Conservation (phyloP, 2,113 vertebrate genomes). For the Atrichornis clamosus region DNA sequence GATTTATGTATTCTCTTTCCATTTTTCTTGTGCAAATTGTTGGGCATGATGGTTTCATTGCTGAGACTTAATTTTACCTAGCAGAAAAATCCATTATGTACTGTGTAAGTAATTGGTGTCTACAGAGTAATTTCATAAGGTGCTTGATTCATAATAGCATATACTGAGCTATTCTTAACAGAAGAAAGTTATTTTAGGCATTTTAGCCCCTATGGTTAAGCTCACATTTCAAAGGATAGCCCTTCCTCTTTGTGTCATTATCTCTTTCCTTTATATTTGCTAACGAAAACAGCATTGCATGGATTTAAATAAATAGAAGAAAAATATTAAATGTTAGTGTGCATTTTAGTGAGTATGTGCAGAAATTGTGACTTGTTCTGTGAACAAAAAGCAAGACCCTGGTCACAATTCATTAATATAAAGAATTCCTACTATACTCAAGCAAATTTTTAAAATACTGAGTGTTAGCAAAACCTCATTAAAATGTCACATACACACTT, state of each 20-base stretch:
- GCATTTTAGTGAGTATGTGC: background rate
- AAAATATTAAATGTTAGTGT: background rate
- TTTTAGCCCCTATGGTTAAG: background rate
- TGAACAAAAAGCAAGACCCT: background rate
- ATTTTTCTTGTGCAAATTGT: constrained; percentile 43
- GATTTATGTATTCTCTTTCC: constrained; percentile 16
- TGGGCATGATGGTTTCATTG: constrained; percentile 47
- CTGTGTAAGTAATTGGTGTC: constrained; percentile 55
- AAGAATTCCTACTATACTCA: background rate
- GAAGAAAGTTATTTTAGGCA: constrained; percentile 16
- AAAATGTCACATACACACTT: background rate
- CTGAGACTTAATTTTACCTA: constrained; percentile 62
- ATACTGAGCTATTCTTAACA: constrained; percentile 36
- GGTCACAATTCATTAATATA: background rate
- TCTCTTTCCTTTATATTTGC: constrained; percentile 5
- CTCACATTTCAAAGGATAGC: background rate
- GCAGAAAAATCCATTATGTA: constrained; percentile 59
- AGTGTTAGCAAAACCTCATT: constrained; percentile 7
- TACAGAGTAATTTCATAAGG: constrained; percentile 52
- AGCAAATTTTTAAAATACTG: background rate
- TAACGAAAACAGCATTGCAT: background rate
- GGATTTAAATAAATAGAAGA: background rate
- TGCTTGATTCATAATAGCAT: constrained; percentile 35
- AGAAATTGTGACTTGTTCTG: background rate
- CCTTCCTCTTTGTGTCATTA: background rate